These are phyloP conservation scores for Sialis fuliginosa DNA, from an alignment of 2,888 invertebrate species.

Conservation along the genomic window DNA sequence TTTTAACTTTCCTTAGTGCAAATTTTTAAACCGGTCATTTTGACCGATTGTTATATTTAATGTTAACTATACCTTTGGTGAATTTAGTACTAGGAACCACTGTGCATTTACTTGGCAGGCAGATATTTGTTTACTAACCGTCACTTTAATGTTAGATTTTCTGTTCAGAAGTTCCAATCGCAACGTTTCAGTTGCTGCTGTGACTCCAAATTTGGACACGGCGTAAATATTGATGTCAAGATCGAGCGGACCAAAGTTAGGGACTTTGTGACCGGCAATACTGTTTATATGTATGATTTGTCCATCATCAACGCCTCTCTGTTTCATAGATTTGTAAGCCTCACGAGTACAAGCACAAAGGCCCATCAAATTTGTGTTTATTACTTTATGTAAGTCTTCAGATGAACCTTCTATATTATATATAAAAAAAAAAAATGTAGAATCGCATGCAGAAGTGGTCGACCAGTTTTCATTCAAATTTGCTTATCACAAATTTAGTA, in stretches of 20 bases:
- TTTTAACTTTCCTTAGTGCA: too few species aligned
- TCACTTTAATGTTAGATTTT: constrained; percentile 1
- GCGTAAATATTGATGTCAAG: constrained; percentile 3
- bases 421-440: too few species aligned
- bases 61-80: too few species aligned
- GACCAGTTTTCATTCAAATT: too few species aligned
- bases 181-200: constrained; percentile 1
- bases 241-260: not conserved
- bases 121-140: too few species aligned
- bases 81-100: too few species aligned
- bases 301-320: constrained; percentile 8
- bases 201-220: constrained; percentile 4
- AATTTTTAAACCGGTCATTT: too few species aligned
- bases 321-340: constrained; percentile 11
- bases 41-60: too few species aligned
- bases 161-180: constrained; percentile 5
- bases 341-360: constrained; percentile 9
- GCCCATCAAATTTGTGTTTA: constrained; percentile 11
- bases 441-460: too few species aligned
- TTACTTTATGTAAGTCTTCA: constrained; percentile 2
- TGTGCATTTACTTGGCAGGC: too few species aligned
- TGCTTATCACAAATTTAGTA: too few species aligned
- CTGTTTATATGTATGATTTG: constrained; percentile 14
- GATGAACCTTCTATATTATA: not conserved
- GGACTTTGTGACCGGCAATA: constrained; percentile 5